Evolutionary conservation across 2,797 vertebrate species (phyloP).

Genomic region (Falco berigora): DNA sequence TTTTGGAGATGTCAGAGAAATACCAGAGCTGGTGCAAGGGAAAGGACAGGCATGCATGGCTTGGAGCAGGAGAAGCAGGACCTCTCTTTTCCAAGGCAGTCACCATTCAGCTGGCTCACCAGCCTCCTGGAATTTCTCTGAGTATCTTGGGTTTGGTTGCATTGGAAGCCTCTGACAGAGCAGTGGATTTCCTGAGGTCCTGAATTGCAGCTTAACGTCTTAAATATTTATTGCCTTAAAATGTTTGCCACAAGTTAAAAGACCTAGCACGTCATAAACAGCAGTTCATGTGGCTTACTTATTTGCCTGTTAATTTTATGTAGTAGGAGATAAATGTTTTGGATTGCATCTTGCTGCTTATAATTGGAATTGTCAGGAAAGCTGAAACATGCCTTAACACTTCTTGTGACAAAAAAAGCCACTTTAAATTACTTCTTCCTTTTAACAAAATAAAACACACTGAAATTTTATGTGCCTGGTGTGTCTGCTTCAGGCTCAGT

Average conservation of each 20-base stretch:
- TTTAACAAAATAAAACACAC: not conserved
- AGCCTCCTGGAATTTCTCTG: not conserved
- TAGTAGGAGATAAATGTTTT: not conserved
- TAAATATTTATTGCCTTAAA: not conserved
- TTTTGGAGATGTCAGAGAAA: not conserved
- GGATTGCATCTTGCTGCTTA: not conserved
- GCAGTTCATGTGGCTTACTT: not conserved
- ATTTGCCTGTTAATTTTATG: not conserved
- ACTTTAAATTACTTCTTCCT: not conserved
- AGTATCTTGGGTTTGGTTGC: not conserved
- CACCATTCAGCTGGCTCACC: not conserved
- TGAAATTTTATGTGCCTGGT: not conserved
- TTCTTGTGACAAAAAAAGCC: not conserved
- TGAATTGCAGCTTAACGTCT: not conserved
- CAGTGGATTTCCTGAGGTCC: not conserved
- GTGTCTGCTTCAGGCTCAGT: not conserved
- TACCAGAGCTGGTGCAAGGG: not conserved
- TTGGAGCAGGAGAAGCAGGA: not conserved
- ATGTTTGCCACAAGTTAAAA: not conserved
- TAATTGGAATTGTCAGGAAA: not conserved
- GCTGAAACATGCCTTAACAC: not conserved
- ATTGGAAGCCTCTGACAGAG: not conserved
- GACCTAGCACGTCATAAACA: not conserved
- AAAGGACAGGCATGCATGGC: rapidly evolving
- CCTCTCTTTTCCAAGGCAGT: not conserved